A percentile compares a stretch with the other conserved stretches of the same genome.
phyloP scores from a whole-genome alignment of 2,888 invertebrate species.

The Disparrhopalites patrizii region DNA sequence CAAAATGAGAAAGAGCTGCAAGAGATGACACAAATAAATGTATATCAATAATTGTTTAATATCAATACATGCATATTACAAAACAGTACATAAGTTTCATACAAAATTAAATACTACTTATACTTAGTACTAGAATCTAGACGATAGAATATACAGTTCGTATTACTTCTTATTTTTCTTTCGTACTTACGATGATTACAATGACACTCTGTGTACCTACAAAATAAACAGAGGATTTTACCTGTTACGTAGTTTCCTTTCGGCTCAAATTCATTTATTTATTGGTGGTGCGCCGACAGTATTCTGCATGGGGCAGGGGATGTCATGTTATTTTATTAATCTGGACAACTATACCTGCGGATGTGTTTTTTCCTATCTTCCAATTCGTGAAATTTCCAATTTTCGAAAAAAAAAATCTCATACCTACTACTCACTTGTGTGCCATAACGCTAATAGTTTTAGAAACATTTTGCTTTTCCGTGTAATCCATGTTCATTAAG shows the following conservation, averaged over 20 bases:
- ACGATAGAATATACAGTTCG: conserved; percentile 5
- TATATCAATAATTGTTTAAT: conserved; percentile 15
- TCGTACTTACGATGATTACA: conserved; percentile 15
- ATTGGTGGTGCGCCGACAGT: too few species aligned
- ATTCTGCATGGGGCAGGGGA: too few species aligned
- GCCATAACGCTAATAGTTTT: too few species aligned
- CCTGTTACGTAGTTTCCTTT: conserved; percentile 10
- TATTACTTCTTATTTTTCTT: conserved; percentile 19
- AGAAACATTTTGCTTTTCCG: too few species aligned
- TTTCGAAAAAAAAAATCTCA: too few species aligned
- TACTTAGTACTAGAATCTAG: conserved; percentile 16
- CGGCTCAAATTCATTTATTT: too few species aligned
- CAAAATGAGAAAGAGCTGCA: conserved; percentile 9
- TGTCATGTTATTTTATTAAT: too few species aligned
- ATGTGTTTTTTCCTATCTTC: too few species aligned
- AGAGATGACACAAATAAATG: conserved; percentile 7
- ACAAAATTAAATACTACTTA: conserved; percentile 6
- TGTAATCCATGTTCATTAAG: too few species aligned
- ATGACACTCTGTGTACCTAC: conserved; percentile 14
- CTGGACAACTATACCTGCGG: too few species aligned
- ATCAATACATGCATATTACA: conserved; percentile 18
- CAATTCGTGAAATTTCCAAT: too few species aligned
- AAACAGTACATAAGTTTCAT: conserved; percentile 12
- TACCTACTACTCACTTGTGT: too few species aligned
- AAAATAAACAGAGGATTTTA: conserved; percentile 20